Base-by-base conservation (phyloP, 2,797 vertebrate genomes). In the Saxicola maurus region DNA sequence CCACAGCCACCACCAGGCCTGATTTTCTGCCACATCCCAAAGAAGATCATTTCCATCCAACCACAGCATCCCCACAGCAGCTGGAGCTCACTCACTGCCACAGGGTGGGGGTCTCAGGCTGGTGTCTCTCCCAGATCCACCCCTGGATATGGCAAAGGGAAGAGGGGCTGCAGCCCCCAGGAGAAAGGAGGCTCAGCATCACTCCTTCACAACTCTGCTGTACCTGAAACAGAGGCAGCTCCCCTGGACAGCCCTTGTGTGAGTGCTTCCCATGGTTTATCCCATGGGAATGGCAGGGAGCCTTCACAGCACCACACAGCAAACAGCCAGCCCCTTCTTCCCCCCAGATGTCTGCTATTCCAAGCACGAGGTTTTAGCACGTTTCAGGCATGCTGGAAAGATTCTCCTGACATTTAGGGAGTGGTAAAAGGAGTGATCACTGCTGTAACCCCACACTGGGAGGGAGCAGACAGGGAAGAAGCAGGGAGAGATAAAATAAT, bases 1-100 rank as follows among this genome's bases (percentile, higher is more conserved):
- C 7, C 55, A 56, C 46, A 79, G 43, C 14, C 11, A 59, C n/a
- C 62, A 53, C 0, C 0, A 55, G 27, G 10, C 11, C 55, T 9
- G 27, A 67, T 55, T 46, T 87, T 67, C 62, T 20, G 31, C 33
- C 31, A 55, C 2, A 0, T 57, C 40, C 68, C 46, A 60, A 35
- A 60, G 37, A 38, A 3, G n/a, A 23, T 30, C 1, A 4, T 46
- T 59, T 59, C 59, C 49, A 82, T 33, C 53, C 75, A 65, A 3
- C 6, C 42, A 17, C 51, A 81, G 56, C 65, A 64, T 33, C 18
- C 52, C 43, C 48, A 74, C 19, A 21, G 6, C 1, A 2, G 7
- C 52, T 61, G 31, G 17, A 78, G n/a, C 67, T 69, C 25, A 1
- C n/a, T 7, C 2, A 1, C 21, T 52, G 60, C 35, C 61, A 27